Evolutionary conservation across 2,797 vertebrate genomes (phyloP).

Genomic region (Artibeus jamaicensis): DNA sequence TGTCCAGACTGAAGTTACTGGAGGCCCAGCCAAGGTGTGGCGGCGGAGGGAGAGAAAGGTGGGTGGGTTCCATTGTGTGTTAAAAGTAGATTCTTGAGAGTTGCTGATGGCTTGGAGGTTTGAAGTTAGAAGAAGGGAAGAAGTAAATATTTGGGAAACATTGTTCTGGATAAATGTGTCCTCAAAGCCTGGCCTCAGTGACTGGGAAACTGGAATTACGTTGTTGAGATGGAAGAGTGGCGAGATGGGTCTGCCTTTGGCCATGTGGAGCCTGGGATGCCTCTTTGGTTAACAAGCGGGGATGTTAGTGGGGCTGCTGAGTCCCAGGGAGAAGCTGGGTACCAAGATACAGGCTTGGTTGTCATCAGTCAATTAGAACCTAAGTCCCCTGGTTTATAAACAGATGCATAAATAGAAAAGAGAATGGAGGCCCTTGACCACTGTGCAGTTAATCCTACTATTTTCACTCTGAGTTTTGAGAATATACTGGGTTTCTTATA

Average conservation of each 20-base stretch:
- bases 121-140: neutral
- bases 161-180: too few relatives aligned
- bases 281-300: neutral
- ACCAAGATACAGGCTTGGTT: rapidly evolving
- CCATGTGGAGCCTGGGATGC: rapidly evolving
- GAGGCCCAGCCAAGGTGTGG: neutral
- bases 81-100: neutral
- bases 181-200: neutral
- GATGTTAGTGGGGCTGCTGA: neutral
- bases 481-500: neutral
- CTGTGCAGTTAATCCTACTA: neutral
- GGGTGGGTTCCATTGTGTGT: rapidly evolving
- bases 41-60: neutral
- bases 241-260: neutral
- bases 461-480: neutral
- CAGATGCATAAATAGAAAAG: neutral
- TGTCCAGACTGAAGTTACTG: neutral
- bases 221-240: neutral
- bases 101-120: neutral
- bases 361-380: neutral
- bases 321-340: neutral
- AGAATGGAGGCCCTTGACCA: neutral
- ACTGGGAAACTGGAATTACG: too few relatives aligned
- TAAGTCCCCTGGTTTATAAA: neutral
- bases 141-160: too few relatives aligned